Evolutionary conservation across 2,888 invertebrate genomes (phyloP), one percentile per base, ranked within the genome.

Genomic region (Temnothorax unifasciatus): DNA sequence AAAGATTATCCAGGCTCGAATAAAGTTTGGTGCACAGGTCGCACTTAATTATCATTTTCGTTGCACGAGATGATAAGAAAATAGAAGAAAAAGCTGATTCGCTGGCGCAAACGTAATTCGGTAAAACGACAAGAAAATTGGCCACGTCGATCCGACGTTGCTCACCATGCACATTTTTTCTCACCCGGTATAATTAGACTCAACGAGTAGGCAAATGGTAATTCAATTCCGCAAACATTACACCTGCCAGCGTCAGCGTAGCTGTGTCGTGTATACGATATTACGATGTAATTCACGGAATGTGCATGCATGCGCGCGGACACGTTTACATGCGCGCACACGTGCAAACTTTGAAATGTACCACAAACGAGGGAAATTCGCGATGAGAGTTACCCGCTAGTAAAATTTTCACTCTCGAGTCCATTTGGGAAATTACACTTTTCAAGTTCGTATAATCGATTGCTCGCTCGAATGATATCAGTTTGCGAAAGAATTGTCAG

Each of bases 201-300:
- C 29, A 64, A 84, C 74, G 82, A 73, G 50, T 81, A 61, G 54
- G 18, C 82, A 63, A 64, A 84, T 59, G 52, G 44, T 66, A 82
- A 84, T 82, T 74, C 71, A 82, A 84, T 82, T 82, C 66, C 52
- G 66, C 50, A 59, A 73, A 74, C 74, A 50, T 84, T 82, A 84
- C 52, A 59, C 73, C 59, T 59, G 47, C 73, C 73, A 71, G 59
- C 59, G 38, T 79, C 73, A 81, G 47, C 57, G 29, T 68, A 50
- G 34, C 44, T 47, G 57, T 15, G 34, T 21, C 69, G 25, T 64
- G 76, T 57, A 44, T 34, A 18, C 66, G 76, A 57, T 64, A 59
- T 66, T 54, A 76, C 25, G 25, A 18, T 66, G 44, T 59, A 82
- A 76, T 77, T 74, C 29, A 47, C 25, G 29, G n/a, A 77, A 68